These are phyloP conservation scores for Peromyscus eremicus DNA, from an alignment of 2,797 vertebrate genomes.

Conservation along the genomic window DNA sequence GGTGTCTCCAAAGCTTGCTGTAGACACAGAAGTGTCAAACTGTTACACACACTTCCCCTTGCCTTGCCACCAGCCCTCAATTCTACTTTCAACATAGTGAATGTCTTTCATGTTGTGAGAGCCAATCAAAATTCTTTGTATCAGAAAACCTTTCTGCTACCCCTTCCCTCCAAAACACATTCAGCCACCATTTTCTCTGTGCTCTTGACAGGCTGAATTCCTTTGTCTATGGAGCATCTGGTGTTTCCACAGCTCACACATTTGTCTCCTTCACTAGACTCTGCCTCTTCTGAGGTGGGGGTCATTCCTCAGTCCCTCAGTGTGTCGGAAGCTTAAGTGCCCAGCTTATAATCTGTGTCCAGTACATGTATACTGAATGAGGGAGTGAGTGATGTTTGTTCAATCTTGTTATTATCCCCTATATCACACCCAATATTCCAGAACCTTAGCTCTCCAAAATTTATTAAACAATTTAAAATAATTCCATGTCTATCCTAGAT, in stretches of 20 bases:
- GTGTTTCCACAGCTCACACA: background rate
- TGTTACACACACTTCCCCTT: background rate
- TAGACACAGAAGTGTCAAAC: background rate
- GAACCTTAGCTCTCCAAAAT: background rate
- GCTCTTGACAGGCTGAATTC: background rate
- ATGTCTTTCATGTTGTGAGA: background rate
- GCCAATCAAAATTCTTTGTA: background rate
- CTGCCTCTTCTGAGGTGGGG: background rate
- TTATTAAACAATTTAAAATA: background rate
- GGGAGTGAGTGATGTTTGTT: background rate
- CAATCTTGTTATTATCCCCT: background rate
- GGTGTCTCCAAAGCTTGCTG: background rate
- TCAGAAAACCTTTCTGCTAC: background rate
- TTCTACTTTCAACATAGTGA: background rate
- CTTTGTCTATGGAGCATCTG: background rate
- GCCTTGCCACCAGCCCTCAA: background rate
- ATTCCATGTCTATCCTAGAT: constrained; percentile 1
- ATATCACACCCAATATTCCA: background rate
- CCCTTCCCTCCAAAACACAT: background rate
- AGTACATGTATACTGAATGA: background rate
- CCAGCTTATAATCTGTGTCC: background rate
- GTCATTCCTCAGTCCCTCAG: background rate
- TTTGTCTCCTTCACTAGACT: background rate
- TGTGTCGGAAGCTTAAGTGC: background rate
- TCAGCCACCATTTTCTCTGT: background rate